Evolutionary conservation across 2,113 vertebrate genomes (phyloP).

Genomic region (Grus americana): DNA sequence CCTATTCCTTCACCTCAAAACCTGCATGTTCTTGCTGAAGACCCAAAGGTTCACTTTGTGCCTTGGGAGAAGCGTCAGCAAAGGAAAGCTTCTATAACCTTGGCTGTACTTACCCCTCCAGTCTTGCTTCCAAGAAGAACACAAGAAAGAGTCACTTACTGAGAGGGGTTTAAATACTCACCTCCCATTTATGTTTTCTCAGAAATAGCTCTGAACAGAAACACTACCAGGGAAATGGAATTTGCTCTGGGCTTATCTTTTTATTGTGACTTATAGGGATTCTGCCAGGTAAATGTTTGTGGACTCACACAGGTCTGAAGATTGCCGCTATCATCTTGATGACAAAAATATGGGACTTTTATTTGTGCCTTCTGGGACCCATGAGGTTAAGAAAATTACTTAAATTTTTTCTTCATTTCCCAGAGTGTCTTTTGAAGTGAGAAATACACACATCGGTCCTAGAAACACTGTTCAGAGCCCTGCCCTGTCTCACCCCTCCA

Average conservation of each 20-base stretch:
- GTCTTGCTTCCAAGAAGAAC: background rate
- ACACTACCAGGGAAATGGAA: background rate
- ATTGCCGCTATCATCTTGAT: slow-evolving; percentile 68
- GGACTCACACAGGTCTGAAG: slow-evolving; percentile 24
- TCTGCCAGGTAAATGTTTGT: slow-evolving; percentile 55
- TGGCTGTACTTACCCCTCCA: background rate
- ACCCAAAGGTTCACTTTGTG: background rate
- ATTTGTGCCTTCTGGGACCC: slow-evolving; percentile 26
- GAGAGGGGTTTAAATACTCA: background rate
- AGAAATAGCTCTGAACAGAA: background rate
- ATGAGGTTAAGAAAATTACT: slow-evolving; percentile 42
- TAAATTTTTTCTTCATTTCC: slow-evolving; percentile 9
- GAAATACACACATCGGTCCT: background rate
- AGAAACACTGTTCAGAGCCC: background rate
- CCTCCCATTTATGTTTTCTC: background rate
- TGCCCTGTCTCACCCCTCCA: background rate
- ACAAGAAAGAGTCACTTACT: background rate
- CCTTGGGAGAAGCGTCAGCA: background rate
- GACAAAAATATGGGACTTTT: slow-evolving; percentile 59
- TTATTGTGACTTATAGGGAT: background rate
- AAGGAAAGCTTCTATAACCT: background rate
- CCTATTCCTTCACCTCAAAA: background rate
- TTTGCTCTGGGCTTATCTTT: slow-evolving; percentile 35
- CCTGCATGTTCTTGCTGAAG: background rate
- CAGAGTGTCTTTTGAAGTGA: background rate